Conservation (phyloP, 1,140 invertebrate genomes). For the Dreissena rostriformis region DNA sequence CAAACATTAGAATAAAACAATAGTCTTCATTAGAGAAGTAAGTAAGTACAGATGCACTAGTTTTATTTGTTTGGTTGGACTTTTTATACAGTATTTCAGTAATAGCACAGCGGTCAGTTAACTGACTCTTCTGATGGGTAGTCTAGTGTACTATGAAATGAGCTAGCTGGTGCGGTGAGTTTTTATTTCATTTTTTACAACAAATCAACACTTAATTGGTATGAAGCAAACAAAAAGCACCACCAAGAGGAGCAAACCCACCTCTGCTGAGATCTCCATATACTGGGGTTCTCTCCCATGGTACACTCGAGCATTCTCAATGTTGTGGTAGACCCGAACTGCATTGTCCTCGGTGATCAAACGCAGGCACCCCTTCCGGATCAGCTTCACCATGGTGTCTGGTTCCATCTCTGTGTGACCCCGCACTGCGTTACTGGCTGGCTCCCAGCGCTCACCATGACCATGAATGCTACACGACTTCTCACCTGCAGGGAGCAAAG, state of each 20-base stretch:
- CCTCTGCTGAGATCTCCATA: slow-evolving; percentile 87
- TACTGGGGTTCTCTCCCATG: slow-evolving; percentile 90
- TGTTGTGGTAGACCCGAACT: slow-evolving; percentile 89
- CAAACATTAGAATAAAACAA: too few relatives aligned
- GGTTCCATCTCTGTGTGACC: slow-evolving; percentile 86
- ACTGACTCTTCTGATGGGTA: background rate
- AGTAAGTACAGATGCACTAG: too few relatives aligned
- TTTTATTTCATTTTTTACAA: too few relatives aligned
- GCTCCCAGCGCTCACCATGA: slow-evolving; percentile 85
- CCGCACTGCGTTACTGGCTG: slow-evolving; percentile 84
- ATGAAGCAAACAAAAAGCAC: too few relatives aligned
- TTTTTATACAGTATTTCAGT: too few relatives aligned
- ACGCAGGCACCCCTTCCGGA: slow-evolving; percentile 88
- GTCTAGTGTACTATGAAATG: background rate
- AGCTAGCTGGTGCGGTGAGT: background rate
- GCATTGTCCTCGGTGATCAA: slow-evolving; percentile 87
- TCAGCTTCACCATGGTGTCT: slow-evolving; percentile 87
- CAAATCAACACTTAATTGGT: too few relatives aligned
- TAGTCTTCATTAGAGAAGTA: too few relatives aligned
- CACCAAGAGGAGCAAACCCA: slow-evolving; percentile 48
- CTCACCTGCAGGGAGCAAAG: slow-evolving; percentile 82
- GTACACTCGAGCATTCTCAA: slow-evolving; percentile 92
- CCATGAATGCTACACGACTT: slow-evolving; percentile 86
- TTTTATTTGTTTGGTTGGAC: too few relatives aligned
- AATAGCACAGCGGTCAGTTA: too few relatives aligned